These are phyloP conservation scores for Macaca fascicularis DNA, from an alignment of 2,113 vertebrate species.

Conservation along the genomic window DNA sequence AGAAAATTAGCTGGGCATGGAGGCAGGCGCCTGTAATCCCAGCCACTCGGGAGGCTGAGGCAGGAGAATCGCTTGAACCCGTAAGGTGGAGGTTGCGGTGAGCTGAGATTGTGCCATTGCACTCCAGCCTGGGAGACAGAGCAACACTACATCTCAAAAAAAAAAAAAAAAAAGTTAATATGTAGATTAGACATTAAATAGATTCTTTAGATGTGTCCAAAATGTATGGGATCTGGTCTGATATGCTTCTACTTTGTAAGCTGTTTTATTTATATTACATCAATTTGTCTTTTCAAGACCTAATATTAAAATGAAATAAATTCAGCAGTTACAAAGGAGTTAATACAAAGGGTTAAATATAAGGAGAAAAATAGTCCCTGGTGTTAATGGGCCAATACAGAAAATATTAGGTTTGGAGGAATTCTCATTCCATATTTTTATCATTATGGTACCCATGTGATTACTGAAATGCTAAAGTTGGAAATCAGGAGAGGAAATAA, in stretches of 20 bases:
- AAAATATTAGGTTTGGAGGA: constrained; percentile 40
- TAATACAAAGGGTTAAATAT: constrained; percentile 28
- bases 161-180: constrained; percentile 1
- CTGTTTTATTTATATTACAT: constrained; percentile 48
- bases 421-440: constrained; percentile 26
- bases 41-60: no score
- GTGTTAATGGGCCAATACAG: constrained; percentile 3
- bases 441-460: background rate
- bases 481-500: background rate
- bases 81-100: no score
- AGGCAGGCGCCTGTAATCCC: no score
- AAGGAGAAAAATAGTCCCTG: background rate
- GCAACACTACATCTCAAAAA: no score
- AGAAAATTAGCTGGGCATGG: no score
- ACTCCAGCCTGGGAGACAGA: no score
- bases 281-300: constrained; percentile 31
- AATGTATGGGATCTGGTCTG: constrained; percentile 41
- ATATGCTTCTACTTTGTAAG: background rate
- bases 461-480: constrained; percentile 28
- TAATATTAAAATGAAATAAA: constrained; percentile 53
- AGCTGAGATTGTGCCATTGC: no score
- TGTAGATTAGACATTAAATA: constrained; percentile 14
- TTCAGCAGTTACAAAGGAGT: constrained; percentile 36
- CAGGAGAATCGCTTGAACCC: no score
- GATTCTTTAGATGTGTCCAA: constrained; percentile 23